Evolutionary conservation across 92 coral and sea anemone genomes (phyloP), one percentile per base, ranked within the genome.

Genomic region (Porites rus): DNA sequence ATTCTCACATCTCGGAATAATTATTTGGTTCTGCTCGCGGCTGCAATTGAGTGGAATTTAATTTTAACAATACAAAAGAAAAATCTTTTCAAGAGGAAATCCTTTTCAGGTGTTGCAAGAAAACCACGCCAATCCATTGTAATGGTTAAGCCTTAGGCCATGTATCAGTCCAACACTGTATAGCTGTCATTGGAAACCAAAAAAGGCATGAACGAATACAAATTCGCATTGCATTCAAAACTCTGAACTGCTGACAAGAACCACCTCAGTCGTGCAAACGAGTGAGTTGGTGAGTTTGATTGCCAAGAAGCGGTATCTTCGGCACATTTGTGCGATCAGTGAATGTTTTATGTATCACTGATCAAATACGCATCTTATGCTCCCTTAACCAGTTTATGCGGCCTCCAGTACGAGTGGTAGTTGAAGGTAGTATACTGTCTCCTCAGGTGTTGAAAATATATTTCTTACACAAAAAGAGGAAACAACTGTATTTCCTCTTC

Each of bases 131-230:
- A 81, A 81, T 81, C 76, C 62, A 19, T 31, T 31, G 54, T 25
- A 28, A 58, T 50, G 8, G 12, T 53, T 81, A 70, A 81, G 76
- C 76, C 67, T 62, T 14, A 20, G 76, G 77, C 69, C 38, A 38
- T 28, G 38, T 56, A 56, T 18, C 12, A 16, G 12, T n/a, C 76
- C 31, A 74, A 51, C 21, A 70, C 69, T 68, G 63, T 24, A 24
- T 16, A 28, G 25, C 85, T 69, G 75, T 80, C 77, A 69, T 4
- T 81, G 74, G 63, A 59, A 71, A 69, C 54, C 69, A 81, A 81
- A 51, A 28, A 81, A 13, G 56, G 74, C 24, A 54, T 20, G 69
- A 38, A 24, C n/a, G 19, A 46, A 69, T 81, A 24, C 19, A 70
- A 25, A 28, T 74, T 59, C 31, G 28, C 31, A 79, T 70, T 38